Evolutionary conservation across 2,888 invertebrate species (phyloP).

Genomic region (Agrochola lota): DNA sequence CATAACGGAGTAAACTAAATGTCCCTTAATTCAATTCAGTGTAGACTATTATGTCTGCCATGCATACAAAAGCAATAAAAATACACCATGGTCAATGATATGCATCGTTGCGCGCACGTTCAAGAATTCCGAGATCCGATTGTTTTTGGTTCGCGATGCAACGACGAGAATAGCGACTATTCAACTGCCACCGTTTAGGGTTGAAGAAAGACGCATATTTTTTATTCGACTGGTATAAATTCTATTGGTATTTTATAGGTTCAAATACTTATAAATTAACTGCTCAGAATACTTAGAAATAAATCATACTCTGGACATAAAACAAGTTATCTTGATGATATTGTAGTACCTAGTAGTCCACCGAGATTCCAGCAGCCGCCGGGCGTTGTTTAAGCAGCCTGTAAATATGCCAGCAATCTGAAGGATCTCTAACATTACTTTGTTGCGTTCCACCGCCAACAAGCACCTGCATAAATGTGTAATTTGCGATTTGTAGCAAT

Average conservation of each 20-base stretch:
- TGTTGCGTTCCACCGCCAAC: conserved; percentile 38
- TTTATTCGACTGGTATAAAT: conserved; percentile 19
- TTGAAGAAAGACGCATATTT: conserved; percentile 24
- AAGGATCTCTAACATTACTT: conserved; percentile 57
- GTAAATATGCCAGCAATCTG: conserved; percentile 56
- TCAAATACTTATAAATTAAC: conserved; percentile 10
- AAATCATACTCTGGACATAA: conserved; percentile 28
- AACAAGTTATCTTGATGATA: conserved; percentile 50
- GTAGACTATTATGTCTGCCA: conserved; percentile 54
- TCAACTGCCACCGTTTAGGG: conserved; percentile 56
- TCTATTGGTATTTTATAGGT: conserved; percentile 23
- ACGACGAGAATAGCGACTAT: conserved; percentile 56
- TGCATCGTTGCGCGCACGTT: conserved; percentile 74
- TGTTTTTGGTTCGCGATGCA: conserved; percentile 70
- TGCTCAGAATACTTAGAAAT: conserved; percentile 39
- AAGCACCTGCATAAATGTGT: conserved; percentile 38
- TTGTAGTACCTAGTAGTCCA: conserved; percentile 35
- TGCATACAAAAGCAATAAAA: conserved; percentile 63
- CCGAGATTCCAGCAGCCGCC: conserved; percentile 57
- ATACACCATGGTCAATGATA: conserved; percentile 67
- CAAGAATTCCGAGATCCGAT: conserved; percentile 69
- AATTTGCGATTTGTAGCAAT: conserved; percentile 48
- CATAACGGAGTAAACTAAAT: conserved; percentile 40
- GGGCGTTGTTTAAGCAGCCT: conserved; percentile 55
- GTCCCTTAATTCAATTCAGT: conserved; percentile 49